Evolutionary conservation across 2,888 invertebrate genomes (phyloP), one percentile per base, ranked within the genome.

Genomic region (Aporophyla lueneburgensis): DNA sequence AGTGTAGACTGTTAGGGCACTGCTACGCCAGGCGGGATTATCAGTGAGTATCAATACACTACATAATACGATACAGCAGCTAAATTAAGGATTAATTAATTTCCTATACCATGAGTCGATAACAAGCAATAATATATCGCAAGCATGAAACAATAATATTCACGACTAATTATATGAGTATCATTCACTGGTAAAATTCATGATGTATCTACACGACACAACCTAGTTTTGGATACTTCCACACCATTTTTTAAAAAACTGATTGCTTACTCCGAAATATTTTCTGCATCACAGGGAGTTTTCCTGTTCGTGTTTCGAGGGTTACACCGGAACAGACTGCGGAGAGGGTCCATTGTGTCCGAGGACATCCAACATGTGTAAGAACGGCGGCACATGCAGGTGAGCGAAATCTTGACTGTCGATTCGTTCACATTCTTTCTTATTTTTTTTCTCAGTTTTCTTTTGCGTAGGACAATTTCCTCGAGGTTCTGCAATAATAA

Each of bases 331-430:
- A 12, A 93, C 96, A 10, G 97, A 98, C 92, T 99, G 99, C 92
- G 98, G 98, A 62, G 97, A 97, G 87, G 99, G 99, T 19, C 98
- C 98, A 0, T 97, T 98, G 74, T 99, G 99, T 93, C 97, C 97
- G 79, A 90, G 89, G 74, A 92, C 94, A 27, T 92, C 95, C 58
- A 95, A 95, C 89, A 97, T 98, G 91, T 99, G 99, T 94, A 97
- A 97, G 93, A 98, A 99, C 90, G 98, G 98, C 56, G 99, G 98
- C 78, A 98, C 97, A 71, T 99, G 99, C 97, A 98, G 98, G 99
- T 99, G 97, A 97, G 87, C 74, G 79, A 61, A 72, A 21, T 0
- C 9, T n/a, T 16, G 16, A 49, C 2, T n/a, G n/a, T n/a, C 2
- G 5, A 40, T 24, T 43, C 0, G 6, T 53, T 51, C 49, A 70